Percentiles rank a stretch among this genome's conserved stretches.
Evolutionary conservation across 2,113 vertebrate genomes (phyloP).

Genomic region (Lates calcarifer): DNA sequence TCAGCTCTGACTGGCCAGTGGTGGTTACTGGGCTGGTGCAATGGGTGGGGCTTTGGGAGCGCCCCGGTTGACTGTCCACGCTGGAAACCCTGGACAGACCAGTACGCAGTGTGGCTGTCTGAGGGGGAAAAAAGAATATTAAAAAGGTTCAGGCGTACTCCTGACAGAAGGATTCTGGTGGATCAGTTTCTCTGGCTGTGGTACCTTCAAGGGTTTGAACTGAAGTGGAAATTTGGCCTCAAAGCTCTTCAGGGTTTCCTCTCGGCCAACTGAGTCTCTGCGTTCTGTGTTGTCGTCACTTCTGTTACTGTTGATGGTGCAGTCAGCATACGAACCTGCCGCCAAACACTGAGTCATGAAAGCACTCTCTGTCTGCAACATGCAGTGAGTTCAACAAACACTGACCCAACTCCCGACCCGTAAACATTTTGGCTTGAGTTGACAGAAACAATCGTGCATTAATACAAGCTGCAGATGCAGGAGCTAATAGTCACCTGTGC

Average conservation of each 20-base stretch:
- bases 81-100: slow-evolving; percentile 90
- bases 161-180: background rate
- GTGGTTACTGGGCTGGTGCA: slow-evolving; percentile 89
- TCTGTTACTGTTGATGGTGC: slow-evolving; percentile 91
- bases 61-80: slow-evolving; percentile 88
- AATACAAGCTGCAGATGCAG: background rate
- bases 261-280: slow-evolving; percentile 87
- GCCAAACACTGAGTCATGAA: background rate
- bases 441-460: background rate
- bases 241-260: slow-evolving; percentile 94
- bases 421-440: background rate
- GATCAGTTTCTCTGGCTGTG: rapidly evolving
- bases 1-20: slow-evolving; percentile 91
- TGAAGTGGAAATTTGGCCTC: slow-evolving; percentile 87
- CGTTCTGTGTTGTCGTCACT: slow-evolving; percentile 90
- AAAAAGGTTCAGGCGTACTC: background rate
- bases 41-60: slow-evolving; percentile 84
- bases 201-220: slow-evolving; percentile 87
- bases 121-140: background rate
- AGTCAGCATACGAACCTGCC: slow-evolving; percentile 90
- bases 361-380: background rate
- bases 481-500: slow-evolving; percentile 87
- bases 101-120: slow-evolving; percentile 88
- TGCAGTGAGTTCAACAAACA: background rate
- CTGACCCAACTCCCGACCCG: background rate